phyloP scores from a whole-genome alignment of 2,113 vertebrate genomes.

The Rhadina sibilatrix region DNA sequence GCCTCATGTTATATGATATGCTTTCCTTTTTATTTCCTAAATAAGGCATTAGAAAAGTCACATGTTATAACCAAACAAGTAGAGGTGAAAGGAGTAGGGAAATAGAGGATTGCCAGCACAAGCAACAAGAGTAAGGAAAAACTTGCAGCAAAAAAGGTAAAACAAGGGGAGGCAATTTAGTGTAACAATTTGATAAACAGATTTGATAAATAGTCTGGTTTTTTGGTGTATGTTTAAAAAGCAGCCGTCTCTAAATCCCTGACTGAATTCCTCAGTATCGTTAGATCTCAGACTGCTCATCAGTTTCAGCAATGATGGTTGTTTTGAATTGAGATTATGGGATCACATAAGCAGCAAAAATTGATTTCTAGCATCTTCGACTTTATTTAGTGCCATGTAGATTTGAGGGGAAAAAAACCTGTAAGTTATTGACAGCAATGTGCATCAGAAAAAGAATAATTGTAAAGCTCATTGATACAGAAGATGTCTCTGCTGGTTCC shows the following conservation, averaged over 20 bases:
- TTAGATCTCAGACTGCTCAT: background rate
- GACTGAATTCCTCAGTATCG: background rate
- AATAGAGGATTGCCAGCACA: background rate
- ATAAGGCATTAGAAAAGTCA: background rate
- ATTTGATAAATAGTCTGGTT: background rate
- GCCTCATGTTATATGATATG: background rate
- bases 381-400: background rate
- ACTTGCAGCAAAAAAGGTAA: background rate
- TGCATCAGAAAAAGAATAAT: background rate
- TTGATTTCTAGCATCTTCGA: background rate
- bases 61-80: background rate
- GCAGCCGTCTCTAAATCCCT: background rate
- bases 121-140: background rate
- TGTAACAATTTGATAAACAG: background rate
- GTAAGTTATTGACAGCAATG: background rate
- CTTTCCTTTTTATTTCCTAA: background rate
- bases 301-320: background rate
- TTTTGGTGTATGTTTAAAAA: background rate
- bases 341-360: background rate
- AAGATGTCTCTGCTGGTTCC: background rate
- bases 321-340: background rate
- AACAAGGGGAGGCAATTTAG: background rate
- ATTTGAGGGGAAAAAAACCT: background rate
- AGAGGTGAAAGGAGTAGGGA: background rate
- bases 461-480: background rate